Base-by-base conservation (phyloP, 2,888 invertebrate genomes). In the Polyommatus icarus region DNA sequence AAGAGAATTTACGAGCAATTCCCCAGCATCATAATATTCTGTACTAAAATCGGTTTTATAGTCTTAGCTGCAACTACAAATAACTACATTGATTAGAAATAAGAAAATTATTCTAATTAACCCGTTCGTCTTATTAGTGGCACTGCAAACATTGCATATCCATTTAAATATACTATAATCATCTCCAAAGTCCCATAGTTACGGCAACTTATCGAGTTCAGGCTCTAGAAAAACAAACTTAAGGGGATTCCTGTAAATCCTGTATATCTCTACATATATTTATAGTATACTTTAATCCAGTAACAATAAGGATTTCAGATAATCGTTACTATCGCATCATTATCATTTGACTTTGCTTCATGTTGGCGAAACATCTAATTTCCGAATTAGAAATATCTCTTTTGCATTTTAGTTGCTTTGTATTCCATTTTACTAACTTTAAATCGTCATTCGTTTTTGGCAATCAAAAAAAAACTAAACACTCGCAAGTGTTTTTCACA, bases 1-100 rank as follows among this genome's bases (percentile, higher is more conserved):
- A 15, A 29, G 46, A 50, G 50, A 73, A 75, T 75, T 75, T 75
- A 75, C 50, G 75, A 75, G 75, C 54, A 54, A 54, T 75, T 75
- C 75, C 75, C 29, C 54, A 15, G 29, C 54, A 75, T 75, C 75
- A 75, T n/a, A 72, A 2, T 40, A 40, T 3, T 24, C 10, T 24
- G 24, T 46, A 73, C 46, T 46, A 73, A 73, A 73, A 46, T 61
- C 12, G 24, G 10, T 61, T 61, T 12, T 29, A 61, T 24, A 29
- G 29, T 67, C 5, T 24, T 4, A 24, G 20, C 59, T 10, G 24
- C 5, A 29, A 67, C 67, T 29, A 67, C 4, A 29, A 67, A 67
- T 67, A 29, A 15, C 7, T 46, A 12, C 10, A 72, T 73, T 46
- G 46, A 46, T 24, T 73, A 73, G 20, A 20, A 73, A 73, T 72